phyloP scores from a whole-genome alignment of 2,888 invertebrate genomes.

The Homarus gammarus region DNA sequence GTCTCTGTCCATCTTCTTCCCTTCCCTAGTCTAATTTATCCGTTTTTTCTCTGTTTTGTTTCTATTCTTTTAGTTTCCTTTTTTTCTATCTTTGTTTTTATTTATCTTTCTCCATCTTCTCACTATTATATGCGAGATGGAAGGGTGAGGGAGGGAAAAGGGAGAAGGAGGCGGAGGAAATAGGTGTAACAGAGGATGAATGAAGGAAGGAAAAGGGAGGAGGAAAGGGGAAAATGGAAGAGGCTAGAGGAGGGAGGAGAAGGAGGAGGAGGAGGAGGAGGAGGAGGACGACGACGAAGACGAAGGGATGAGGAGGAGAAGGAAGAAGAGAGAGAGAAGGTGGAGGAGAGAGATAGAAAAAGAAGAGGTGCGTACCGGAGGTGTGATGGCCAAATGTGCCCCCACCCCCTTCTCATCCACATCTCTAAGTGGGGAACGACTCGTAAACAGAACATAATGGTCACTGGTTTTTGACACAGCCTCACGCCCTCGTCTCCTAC shows the following conservation, averaged over 20 bases:
- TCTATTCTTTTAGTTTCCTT: no score
- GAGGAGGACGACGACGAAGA: no score
- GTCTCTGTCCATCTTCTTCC: not conserved
- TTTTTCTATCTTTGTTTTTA: no score
- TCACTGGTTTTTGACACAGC: slow-evolving; percentile 63
- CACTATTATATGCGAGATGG: no score
- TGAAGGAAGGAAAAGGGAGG: not conserved
- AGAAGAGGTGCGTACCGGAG: not conserved
- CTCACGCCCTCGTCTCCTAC: not conserved
- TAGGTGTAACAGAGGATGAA: not conserved
- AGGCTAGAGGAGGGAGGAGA: not conserved
- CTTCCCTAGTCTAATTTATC: not conserved
- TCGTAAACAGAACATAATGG: slow-evolving; percentile 62
- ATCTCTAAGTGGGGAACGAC: slow-evolving; percentile 55
- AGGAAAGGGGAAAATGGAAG: not conserved
- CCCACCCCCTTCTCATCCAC: slow-evolving; percentile 40
- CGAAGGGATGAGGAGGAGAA: not conserved
- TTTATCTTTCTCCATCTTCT: no score
- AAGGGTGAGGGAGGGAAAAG: no score
- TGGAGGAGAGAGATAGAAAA: not conserved
- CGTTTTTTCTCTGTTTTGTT: no score
- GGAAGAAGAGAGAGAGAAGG: not conserved
- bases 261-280: no score
- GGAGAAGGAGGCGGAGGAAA: no score
- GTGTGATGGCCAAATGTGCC: slow-evolving; percentile 25